Evolutionary conservation across 2,888 invertebrate species (phyloP).

Genomic region (Leptopterna dolabrata): DNA sequence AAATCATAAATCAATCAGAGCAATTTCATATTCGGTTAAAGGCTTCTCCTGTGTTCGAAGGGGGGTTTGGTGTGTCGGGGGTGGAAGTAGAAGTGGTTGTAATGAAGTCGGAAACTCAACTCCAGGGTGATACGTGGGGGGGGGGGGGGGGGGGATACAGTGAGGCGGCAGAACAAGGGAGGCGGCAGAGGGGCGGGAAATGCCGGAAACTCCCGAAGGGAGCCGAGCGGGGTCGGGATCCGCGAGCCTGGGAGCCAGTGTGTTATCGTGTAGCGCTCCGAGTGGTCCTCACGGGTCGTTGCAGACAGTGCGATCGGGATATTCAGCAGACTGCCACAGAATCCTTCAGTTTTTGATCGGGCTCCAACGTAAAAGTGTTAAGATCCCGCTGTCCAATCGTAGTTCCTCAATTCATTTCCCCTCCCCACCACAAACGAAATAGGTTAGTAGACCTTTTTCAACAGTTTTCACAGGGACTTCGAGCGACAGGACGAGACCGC

Average conservation of each 20-base stretch:
- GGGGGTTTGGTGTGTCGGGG: neutral
- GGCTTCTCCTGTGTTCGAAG: neutral
- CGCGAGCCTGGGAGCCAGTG: conserved; percentile 43
- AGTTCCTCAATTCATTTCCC: neutral
- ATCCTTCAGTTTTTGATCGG: neutral
- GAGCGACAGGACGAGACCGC: conserved; percentile 10
- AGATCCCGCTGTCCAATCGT: no score
- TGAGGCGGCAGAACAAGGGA: neutral
- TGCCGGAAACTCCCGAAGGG: conserved; percentile 8
- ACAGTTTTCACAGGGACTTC: neutral
- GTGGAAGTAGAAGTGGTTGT: conserved; percentile 25
- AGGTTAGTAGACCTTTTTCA: neutral
- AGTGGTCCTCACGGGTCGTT: conserved; percentile 5
- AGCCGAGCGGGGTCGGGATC: neutral
- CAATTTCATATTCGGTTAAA: conserved; percentile 49
- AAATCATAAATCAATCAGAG: conserved; percentile 47
- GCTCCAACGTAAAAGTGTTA: no score
- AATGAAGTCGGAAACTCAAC: conserved; percentile 52
- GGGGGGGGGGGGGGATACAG: neutral
- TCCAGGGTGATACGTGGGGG: neutral
- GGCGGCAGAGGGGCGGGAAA: conserved; percentile 9
- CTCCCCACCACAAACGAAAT: neutral
- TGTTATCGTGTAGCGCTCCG: conserved; percentile 48
- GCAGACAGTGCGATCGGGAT: conserved; percentile 24
- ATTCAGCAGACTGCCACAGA: neutral